These are phyloP conservation scores for Platorchestia sp. DNA, from an alignment of 1,140 invertebrate genomes.

Conservation along the genomic window DNA sequence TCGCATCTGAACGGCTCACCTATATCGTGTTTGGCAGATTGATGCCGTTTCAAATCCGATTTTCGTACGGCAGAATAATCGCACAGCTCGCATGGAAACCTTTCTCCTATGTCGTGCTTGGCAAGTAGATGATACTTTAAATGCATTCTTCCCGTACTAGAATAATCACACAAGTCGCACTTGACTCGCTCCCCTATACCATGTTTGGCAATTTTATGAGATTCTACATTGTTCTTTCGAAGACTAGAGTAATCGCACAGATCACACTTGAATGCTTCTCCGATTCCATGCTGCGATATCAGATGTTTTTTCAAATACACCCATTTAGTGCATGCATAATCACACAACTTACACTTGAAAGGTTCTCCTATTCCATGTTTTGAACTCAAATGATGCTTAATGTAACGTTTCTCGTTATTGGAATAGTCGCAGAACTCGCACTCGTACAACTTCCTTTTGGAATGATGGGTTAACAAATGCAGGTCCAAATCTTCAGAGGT, in stretches of 20 bases:
- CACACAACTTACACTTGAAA: neutral
- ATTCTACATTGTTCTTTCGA: neutral
- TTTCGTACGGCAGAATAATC: neutral
- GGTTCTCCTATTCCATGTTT: neutral
- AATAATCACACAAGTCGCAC: constrained; percentile 9
- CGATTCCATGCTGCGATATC: neutral
- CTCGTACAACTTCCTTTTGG: neutral
- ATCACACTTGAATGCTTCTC: neutral
- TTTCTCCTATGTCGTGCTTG: neutral
- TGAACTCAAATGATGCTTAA: neutral
- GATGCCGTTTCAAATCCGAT: neutral
- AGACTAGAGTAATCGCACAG: neutral
- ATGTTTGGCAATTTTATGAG: constrained; percentile 15
- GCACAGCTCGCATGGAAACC: neutral
- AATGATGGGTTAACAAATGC: neutral
- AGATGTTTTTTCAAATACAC: neutral
- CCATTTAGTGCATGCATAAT: neutral
- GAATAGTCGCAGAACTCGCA: constrained; percentile 22
- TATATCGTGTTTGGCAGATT: neutral
- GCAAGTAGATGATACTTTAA: neutral
- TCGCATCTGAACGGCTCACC: neutral
- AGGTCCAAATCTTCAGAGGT: neutral
- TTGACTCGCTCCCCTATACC: neutral
- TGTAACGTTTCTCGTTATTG: neutral
- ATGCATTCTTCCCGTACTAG: neutral